Evolutionary conservation across 2,113 vertebrate species (phyloP).

Genomic region (Saimiri boliviensis): DNA sequence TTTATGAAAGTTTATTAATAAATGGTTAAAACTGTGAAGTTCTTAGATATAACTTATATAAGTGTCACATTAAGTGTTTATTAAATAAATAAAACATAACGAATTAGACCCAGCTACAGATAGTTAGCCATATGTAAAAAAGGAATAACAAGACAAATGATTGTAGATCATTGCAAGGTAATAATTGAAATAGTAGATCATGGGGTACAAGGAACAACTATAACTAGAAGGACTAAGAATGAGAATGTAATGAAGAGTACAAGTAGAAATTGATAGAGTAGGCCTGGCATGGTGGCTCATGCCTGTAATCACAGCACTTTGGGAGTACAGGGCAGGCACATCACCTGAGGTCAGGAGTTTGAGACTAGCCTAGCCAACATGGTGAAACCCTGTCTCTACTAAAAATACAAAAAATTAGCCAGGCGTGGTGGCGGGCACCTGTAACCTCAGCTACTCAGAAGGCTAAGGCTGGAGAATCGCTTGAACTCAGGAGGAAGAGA

Average conservation of each 20-base stretch:
- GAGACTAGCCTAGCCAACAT: too few species aligned
- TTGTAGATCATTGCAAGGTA: not conserved
- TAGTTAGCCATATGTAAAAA: not conserved
- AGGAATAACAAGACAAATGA: not conserved
- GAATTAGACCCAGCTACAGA: not conserved
- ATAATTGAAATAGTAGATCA: not conserved
- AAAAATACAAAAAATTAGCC: too few species aligned
- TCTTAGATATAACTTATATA: constrained; percentile 4
- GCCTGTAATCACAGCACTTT: too few species aligned
- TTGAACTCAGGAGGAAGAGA: too few species aligned
- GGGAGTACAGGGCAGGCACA: too few species aligned
- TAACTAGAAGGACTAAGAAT: not conserved
- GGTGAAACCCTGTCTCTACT: too few species aligned
- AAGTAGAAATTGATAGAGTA: not conserved
- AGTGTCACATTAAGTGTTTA: not conserved
- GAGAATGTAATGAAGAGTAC: not conserved
- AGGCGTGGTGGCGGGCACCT: too few species aligned
- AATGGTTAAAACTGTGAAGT: not conserved
- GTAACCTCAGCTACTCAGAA: too few species aligned
- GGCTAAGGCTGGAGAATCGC: too few species aligned
- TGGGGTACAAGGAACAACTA: not conserved
- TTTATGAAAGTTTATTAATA: not conserved
- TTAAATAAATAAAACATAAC: constrained; percentile 21
- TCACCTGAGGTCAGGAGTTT: too few species aligned
- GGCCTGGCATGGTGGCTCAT: too few species aligned